Base-by-base conservation (phyloP, 2,113 vertebrate species). In the Nipponia nippon region DNA sequence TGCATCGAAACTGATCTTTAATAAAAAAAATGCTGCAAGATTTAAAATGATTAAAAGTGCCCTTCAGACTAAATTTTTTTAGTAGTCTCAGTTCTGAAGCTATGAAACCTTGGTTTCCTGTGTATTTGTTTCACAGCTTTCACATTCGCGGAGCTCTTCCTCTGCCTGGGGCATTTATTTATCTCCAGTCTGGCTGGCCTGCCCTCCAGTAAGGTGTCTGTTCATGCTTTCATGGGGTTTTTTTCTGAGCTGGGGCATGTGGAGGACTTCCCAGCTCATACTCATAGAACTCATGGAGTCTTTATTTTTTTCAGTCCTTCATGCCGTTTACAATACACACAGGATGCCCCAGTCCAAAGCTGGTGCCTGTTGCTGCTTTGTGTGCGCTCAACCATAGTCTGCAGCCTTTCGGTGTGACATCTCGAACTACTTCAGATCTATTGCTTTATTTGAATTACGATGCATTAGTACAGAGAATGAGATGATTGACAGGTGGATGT, bases 271-370 rank as follows among this genome's bases (percentile, higher is more conserved):
- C 42, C 50, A 40, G 55, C 30, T 82, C 22, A 9, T 19, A 7
- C 34, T 56, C 10, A 1, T 17, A 42, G 62, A 21, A 27, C 38
- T 14, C 3, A 0, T 0, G 10, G 13, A 15, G 13, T 77, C 29
- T 73, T 61, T 18, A 6, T 58, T 83, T 61, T 61, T 63, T 80
- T 20, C 29, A 19, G 49, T 63, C 58, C 40, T 72, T 58, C 1
- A 0, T 11, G 6, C 2, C 0, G 8, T 76, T 85, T 47, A 4
- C 16, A 8, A 0, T 36, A 20, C 55, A 5, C 19, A 5, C 29
- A 21, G 15, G 5, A 4, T 9, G 4, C 23, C 40, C 47, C 13
- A 25, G 55, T 14, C 42, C 61, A 10, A 11, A 85, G 70, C 70
- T 44, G 27, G 13, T 19, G 36, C 30, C 1, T 6, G 18, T 20